Conservation (phyloP, 1,140 invertebrate genomes). For the Metaphire vulgaris region DNA sequence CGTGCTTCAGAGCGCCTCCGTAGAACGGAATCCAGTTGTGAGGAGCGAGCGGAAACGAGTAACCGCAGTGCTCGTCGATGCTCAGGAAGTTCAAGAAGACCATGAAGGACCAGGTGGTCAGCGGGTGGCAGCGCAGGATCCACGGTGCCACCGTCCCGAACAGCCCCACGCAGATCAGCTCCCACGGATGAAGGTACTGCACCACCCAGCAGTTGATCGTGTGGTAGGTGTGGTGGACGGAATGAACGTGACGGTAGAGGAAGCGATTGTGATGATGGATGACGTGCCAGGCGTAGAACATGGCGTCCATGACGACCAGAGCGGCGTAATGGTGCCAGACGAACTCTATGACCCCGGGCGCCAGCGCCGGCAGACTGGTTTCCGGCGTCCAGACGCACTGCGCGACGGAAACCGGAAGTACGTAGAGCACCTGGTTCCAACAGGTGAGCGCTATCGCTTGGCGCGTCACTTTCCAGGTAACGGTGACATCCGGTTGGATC, state of each 20-base stretch:
- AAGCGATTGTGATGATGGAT: slow-evolving; percentile 38
- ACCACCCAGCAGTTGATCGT: slow-evolving; percentile 40
- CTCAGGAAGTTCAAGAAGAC: slow-evolving; percentile 13
- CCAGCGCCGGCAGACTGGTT: slow-evolving; percentile 33
- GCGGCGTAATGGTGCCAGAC: slow-evolving; percentile 35
- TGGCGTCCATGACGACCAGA: slow-evolving; percentile 38
- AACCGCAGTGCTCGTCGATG: slow-evolving; percentile 38
- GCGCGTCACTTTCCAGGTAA: slow-evolving; percentile 39
- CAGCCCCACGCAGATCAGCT: slow-evolving; percentile 39
- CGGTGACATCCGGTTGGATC: slow-evolving; percentile 39
- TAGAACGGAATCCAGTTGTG: slow-evolving; percentile 41
- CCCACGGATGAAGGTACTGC: slow-evolving; percentile 44
- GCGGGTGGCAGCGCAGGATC: slow-evolving; percentile 37
- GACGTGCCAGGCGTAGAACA: slow-evolving; percentile 40
- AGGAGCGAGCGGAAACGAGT: slow-evolving; percentile 41
- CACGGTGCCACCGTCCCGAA: slow-evolving; percentile 33
- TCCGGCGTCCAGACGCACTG: slow-evolving; percentile 42
- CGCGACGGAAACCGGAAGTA: slow-evolving; percentile 41
- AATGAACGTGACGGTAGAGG: slow-evolving; percentile 43
- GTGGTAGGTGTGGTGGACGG: slow-evolving; percentile 42
- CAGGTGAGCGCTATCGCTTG: slow-evolving; percentile 38
- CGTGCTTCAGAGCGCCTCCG: slow-evolving; percentile 40
- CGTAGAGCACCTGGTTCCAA: slow-evolving; percentile 39
- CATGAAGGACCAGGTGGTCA: slow-evolving; percentile 41
- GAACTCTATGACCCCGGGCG: slow-evolving; percentile 39